Conservation (phyloP, 2,113 vertebrate genomes). For the Pionites leucogaster region DNA sequence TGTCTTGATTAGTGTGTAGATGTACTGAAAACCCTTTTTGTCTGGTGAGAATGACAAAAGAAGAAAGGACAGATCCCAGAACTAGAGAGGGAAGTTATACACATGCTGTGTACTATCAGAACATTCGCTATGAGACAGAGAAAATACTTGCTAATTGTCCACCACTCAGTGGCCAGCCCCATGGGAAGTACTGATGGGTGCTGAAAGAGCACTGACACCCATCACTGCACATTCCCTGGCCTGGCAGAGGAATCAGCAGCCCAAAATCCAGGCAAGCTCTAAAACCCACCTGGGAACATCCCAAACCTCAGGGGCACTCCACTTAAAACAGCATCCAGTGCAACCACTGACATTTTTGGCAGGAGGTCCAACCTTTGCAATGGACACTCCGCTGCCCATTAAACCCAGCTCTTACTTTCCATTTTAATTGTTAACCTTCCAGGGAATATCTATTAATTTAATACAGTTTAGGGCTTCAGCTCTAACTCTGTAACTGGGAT, state of each 20-base stretch:
- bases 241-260: not conserved
- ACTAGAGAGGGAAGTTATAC: too few relatives aligned
- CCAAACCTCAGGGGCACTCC: not conserved
- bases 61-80: not conserved
- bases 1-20: not conserved
- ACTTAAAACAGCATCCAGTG: not conserved
- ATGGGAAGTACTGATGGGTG: not conserved
- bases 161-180: not conserved
- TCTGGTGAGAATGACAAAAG: not conserved
- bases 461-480: not conserved
- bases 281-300: not conserved
- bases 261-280: not conserved
- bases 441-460: not conserved
- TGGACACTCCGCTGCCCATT: not conserved
- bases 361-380: rapidly evolving
- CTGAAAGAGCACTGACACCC: not conserved
- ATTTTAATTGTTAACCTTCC: not conserved
- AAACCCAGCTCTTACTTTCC: conserved; percentile 8
- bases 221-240: rapidly evolving
- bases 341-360: not conserved
- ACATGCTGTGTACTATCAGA: not conserved
- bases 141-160: not conserved
- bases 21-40: not conserved
- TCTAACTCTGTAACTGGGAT: not conserved
- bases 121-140: rapidly evolving